Base-by-base conservation (phyloP, 2,797 vertebrate genomes). In the Gouania willdenowi region DNA sequence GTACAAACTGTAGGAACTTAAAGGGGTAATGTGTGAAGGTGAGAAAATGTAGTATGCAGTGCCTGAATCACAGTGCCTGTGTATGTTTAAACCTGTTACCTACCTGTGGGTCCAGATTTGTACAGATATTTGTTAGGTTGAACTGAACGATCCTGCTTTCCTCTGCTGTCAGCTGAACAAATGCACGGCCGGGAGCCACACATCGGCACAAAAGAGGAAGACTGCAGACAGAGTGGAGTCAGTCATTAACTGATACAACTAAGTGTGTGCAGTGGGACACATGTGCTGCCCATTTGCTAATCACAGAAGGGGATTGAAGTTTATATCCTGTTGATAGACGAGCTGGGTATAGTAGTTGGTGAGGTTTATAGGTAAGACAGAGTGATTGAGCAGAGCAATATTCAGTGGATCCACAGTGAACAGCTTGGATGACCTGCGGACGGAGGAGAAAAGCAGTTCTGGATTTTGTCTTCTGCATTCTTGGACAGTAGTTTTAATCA, bases 281-380 rank as follows among this genome's bases (percentile, higher is more conserved):
- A 20, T 1, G 5, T 14, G n/a, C n/a, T n/a, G n/a, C n/a, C n/a
- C n/a, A n/a, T n/a, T n/a, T 8, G 4, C 7, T 29, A 70, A 89
- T 85, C 59, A 91, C 88, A 71, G 17, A 9, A 75, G 7, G 1
- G 85, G 81, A 27, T 63, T 84, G 60, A 88, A 89, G 52, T 70
- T 68, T 36, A 53, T 52, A 45, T 87, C 36, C 55, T 80, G 39
- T 2, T 8, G 27, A 31, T 87, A 91, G 1, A 91, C 1, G 1
- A 87, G 72, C 24, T 53, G 3, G 0, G 70, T 71, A 62, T 83
- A 89, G 61, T 51, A 82, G 12, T 26, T 0, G 2, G 60, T 61
- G 60, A 90, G 55, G 26, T 85, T 79, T 5, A 13, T 3, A 0
- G 83, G 70, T 18, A 81, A 24, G 3, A 0, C 0, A 0, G 49